Conservation (phyloP, 2,113 vertebrate genomes). For the Neopipo cinnamomea region DNA sequence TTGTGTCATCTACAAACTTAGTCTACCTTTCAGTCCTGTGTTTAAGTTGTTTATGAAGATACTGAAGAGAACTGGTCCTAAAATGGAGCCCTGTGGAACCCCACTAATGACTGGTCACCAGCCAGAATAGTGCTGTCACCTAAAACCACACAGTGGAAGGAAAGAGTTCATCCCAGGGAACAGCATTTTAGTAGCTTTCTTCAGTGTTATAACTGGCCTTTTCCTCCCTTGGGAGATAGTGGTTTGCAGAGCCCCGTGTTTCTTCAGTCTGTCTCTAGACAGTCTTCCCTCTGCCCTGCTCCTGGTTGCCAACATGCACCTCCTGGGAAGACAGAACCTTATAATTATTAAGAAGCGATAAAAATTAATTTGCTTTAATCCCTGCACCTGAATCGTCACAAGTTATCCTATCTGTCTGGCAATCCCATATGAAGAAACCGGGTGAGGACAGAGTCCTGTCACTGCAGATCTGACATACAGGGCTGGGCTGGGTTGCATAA, state of each 20-base stretch:
- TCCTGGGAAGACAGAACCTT: not conserved
- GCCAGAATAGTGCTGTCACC: not conserved
- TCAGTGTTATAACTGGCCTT: not conserved
- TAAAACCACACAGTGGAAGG: not conserved
- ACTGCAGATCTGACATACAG: not conserved
- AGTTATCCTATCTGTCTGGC: not conserved
- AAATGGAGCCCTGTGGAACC: not conserved
- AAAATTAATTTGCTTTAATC: not conserved
- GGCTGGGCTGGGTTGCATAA: not conserved
- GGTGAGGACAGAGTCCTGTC: not conserved
- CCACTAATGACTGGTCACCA: not conserved
- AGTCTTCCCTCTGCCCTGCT: not conserved
- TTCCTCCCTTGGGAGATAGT: not conserved
- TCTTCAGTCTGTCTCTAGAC: not conserved
- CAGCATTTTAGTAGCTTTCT: not conserved
- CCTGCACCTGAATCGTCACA: not conserved
- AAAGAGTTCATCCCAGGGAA: not conserved
- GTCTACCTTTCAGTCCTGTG: not conserved
- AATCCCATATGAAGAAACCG: not conserved
- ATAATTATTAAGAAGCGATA: not conserved
- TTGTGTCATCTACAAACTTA: not conserved
- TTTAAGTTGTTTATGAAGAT: not conserved
- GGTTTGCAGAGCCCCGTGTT: not conserved
- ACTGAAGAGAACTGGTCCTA: not conserved
- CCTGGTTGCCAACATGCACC: not conserved